Evolutionary conservation across 2,797 vertebrate species (phyloP).

Genomic region (Taeniopygia guttata): DNA sequence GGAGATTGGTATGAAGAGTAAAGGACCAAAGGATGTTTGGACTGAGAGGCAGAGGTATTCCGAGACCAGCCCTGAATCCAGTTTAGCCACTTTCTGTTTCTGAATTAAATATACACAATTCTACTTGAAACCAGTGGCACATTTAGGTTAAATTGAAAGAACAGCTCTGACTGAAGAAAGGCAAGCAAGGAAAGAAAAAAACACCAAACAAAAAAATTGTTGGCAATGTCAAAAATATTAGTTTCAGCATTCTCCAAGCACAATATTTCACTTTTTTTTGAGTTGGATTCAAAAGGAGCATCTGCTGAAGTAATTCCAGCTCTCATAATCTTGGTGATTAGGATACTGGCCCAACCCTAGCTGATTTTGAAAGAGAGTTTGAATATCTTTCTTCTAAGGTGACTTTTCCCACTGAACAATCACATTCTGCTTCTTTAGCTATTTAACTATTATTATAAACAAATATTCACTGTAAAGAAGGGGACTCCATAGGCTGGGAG

Average conservation of each 20-base stretch:
- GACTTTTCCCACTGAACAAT: background rate
- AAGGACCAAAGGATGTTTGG: background rate
- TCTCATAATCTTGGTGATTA: background rate
- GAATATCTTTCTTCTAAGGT: background rate
- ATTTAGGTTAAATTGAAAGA: background rate
- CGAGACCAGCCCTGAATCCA: background rate
- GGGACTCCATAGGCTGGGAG: background rate
- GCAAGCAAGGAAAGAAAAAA: background rate
- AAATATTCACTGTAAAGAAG: background rate
- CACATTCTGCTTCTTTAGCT: background rate
- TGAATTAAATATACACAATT: background rate
- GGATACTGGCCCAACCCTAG: background rate
- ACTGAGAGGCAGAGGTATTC: background rate
- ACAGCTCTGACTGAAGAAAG: background rate
- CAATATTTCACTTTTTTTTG: background rate
- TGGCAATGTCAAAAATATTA: slow-evolving; percentile 7
- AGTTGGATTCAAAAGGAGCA: background rate
- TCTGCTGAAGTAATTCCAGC: background rate
- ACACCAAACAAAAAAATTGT: background rate
- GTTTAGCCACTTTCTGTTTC: background rate
- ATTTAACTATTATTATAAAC: background rate
- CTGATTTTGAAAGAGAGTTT: background rate
- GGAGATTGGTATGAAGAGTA: background rate
- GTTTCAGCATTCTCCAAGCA: background rate
- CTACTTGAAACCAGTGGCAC: background rate